These are phyloP conservation scores for Thymallus thymallus DNA, from an alignment of 2,113 vertebrate genomes.

Conservation along the genomic window DNA sequence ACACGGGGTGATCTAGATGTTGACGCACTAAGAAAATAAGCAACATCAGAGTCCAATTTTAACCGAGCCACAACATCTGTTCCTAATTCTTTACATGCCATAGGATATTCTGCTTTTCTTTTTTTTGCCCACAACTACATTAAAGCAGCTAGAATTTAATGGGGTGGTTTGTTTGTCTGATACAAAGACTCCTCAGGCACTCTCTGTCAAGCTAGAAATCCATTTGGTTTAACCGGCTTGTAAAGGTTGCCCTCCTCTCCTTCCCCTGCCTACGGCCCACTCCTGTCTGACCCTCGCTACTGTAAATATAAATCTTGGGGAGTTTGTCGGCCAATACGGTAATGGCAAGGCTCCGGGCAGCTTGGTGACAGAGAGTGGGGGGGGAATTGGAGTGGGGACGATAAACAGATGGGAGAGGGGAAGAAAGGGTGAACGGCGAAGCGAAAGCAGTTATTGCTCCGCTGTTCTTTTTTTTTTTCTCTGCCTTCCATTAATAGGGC, in stretches of 20 bases:
- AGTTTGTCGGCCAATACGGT: slow-evolving; percentile 37
- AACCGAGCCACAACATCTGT: neutral
- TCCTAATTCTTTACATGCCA: neutral
- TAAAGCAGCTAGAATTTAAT: slow-evolving; percentile 8
- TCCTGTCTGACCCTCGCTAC: slow-evolving; percentile 37
- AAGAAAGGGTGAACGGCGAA: slow-evolving; percentile 29
- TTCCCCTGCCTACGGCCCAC: slow-evolving; percentile 36
- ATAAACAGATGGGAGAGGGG: slow-evolving; percentile 53
- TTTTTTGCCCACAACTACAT: slow-evolving; percentile 28
- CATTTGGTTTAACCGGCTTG: slow-evolving; percentile 21
- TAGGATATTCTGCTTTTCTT: neutral
- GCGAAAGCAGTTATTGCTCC: slow-evolving; percentile 29
- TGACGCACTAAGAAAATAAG: neutral
- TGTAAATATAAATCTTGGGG: slow-evolving; percentile 47
- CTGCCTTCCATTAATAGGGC: slow-evolving; percentile 54
- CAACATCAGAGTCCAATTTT: neutral
- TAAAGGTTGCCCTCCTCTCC: slow-evolving; percentile 31
- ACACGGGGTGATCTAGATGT: too few species aligned
- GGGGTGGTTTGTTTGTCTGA: neutral
- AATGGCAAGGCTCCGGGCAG: slow-evolving; percentile 52
- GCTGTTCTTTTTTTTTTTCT: slow-evolving; percentile 11
- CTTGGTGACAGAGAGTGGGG: slow-evolving; percentile 46
- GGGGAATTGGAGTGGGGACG: slow-evolving; percentile 20
- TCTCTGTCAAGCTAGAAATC: slow-evolving; percentile 32
- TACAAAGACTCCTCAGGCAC: neutral